These are phyloP conservation scores for Drosophila nikananu DNA, from an alignment of 1,140 invertebrate species.

Conservation along the genomic window DNA sequence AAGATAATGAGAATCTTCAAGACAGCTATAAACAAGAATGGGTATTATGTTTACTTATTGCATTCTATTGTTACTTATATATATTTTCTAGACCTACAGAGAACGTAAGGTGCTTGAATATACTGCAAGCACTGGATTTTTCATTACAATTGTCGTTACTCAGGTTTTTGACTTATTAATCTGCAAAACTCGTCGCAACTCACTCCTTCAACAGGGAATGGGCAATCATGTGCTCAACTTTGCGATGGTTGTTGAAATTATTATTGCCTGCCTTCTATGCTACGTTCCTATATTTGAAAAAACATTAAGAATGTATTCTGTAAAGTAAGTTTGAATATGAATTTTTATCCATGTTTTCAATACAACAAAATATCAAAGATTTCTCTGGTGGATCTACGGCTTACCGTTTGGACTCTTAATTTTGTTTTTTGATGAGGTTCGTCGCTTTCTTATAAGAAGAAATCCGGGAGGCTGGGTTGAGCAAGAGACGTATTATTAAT, in stretches of 20 bases:
- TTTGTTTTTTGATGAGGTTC: slow-evolving; percentile 92
- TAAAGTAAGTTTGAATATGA: slow-evolving; percentile 30
- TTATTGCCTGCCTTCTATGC: slow-evolving; percentile 89
- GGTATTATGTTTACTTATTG: slow-evolving; percentile 90
- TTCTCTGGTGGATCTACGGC: slow-evolving; percentile 86
- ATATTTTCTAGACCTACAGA: slow-evolving; percentile 87
- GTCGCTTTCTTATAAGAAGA: slow-evolving; percentile 89
- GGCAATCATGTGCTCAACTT: slow-evolving; percentile 92
- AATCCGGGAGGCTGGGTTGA: slow-evolving; percentile 91
- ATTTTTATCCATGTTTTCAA: too few relatives aligned
- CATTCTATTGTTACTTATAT: slow-evolving; percentile 1
- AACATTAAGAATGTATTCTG: slow-evolving; percentile 47
- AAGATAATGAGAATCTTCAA: slow-evolving; percentile 96
- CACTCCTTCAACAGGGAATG: slow-evolving; percentile 92
- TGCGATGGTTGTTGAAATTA: slow-evolving; percentile 91
- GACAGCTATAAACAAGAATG: slow-evolving; percentile 99
- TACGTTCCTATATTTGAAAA: slow-evolving; percentile 90
- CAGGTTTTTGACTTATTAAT: slow-evolving; percentile 93
- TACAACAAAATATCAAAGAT: slow-evolving; percentile 14
- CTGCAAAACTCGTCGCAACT: slow-evolving; percentile 93
- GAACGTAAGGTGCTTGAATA: slow-evolving; percentile 92
- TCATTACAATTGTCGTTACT: slow-evolving; percentile 90
- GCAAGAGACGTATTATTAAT: slow-evolving; percentile 92
- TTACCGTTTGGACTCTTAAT: slow-evolving; percentile 91
- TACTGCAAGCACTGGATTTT: slow-evolving; percentile 87